A percentile compares a stretch with the other conserved stretches of the same genome.
Conservation (phyloP, 92 coral and sea anemone genomes). For the Anthopleura xanthogrammica region DNA sequence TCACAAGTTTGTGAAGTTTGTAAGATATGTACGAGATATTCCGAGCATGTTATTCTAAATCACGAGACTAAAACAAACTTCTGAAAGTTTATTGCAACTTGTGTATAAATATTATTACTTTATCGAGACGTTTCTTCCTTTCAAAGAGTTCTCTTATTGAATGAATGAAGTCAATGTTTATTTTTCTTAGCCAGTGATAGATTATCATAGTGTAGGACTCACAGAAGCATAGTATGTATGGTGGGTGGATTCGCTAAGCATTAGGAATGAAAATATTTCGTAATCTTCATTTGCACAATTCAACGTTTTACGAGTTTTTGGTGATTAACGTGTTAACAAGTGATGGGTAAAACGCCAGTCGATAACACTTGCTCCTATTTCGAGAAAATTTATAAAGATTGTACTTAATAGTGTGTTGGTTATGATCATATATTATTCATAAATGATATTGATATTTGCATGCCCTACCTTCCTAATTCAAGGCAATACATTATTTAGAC, state of each 20-base stretch:
- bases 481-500: background rate
- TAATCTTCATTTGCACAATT: background rate
- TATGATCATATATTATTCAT: background rate
- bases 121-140: background rate
- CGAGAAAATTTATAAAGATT: background rate
- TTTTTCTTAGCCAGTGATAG: background rate
- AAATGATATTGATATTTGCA: background rate
- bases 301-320: background rate
- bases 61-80: constrained; percentile 12
- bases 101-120: background rate
- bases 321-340: background rate
- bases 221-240: background rate
- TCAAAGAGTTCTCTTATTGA: background rate
- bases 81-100: background rate
- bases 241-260: background rate
- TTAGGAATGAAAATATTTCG: background rate
- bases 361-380: background rate
- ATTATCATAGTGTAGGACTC: background rate
- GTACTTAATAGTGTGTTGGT: background rate
- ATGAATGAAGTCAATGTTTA: background rate
- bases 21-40: background rate
- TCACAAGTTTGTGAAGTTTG: background rate
- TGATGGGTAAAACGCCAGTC: background rate
- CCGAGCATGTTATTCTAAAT: background rate
- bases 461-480: background rate